A percentile compares a stretch with the other conserved stretches of the same genome.
Conservation (phyloP, 2,888 invertebrate genomes). For the Hirtodrosophila trivittata region DNA sequence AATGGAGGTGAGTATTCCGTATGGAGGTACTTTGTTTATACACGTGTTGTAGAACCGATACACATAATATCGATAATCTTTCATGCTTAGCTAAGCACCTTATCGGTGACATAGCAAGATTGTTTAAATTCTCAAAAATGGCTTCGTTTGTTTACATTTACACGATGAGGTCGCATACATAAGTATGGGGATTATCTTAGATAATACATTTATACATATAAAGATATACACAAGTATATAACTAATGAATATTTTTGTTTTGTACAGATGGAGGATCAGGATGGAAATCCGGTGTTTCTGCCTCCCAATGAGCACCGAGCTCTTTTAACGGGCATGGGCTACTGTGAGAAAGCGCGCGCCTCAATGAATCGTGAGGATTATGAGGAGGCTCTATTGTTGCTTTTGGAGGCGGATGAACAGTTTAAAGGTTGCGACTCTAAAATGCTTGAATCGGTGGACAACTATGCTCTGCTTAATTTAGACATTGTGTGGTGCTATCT, state of each 20-base stretch:
- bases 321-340: conserved; percentile 90
- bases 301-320: conserved; percentile 89
- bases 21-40: no score
- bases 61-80: no score
- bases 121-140: neutral
- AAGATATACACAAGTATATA: no score
- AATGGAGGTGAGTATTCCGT: conserved; percentile 70
- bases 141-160: no score
- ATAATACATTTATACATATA: no score
- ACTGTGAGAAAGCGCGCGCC: conserved; percentile 91
- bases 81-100: neutral
- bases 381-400: conserved; percentile 88
- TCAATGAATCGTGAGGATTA: conserved; percentile 88
- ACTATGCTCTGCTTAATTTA: conserved; percentile 92
- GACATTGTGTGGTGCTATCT: conserved; percentile 96
- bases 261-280: conserved; percentile 89
- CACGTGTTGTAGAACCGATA: no score
- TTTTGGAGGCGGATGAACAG: conserved; percentile 91
- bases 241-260: no score
- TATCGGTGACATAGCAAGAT: neutral
- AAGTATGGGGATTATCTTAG: no score
- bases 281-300: conserved; percentile 89
- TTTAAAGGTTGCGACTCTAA: conserved; percentile 85
- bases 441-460: conserved; percentile 89
- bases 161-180: no score